These are phyloP conservation scores for Ceyx erithaca DNA, from an alignment of 2,797 vertebrate species.

Conservation along the genomic window DNA sequence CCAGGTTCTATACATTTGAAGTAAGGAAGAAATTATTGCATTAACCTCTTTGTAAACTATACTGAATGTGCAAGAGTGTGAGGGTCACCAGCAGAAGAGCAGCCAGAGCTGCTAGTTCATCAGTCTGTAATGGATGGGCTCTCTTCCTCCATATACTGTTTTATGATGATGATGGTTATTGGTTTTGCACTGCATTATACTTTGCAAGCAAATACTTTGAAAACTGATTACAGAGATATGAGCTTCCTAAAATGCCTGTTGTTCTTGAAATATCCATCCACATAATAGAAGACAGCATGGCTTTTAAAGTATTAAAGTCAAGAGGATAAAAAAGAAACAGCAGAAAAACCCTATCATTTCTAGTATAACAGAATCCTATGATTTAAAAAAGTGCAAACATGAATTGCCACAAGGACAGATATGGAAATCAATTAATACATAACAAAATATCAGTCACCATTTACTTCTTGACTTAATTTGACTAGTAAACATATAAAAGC, in stretches of 20 bases:
- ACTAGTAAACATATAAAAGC: not conserved
- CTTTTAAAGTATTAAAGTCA: not conserved
- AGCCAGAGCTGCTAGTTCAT: not conserved
- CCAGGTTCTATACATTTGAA: not conserved
- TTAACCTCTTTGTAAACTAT: not conserved
- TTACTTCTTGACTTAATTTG: not conserved
- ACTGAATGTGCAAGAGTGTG: not conserved
- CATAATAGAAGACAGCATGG: not conserved
- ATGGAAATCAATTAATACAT: not conserved
- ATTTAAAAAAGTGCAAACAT: not conserved
- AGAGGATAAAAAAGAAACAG: not conserved
- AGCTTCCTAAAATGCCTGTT: not conserved
- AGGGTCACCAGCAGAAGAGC: not conserved
- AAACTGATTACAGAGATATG: not conserved
- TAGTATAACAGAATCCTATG: not conserved
- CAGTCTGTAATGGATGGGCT: not conserved
- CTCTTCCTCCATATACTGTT: not conserved
- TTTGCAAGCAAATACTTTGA: not conserved
- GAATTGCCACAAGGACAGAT: not conserved
- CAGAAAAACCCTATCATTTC: not conserved
- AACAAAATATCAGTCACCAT: not conserved
- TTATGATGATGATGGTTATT: not conserved
- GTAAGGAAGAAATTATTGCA: not conserved
- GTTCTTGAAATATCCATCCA: not conserved
- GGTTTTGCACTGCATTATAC: not conserved